Evolutionary conservation across 1,140 invertebrate genomes (phyloP).

Genomic region (Penaeus chinensis): DNA sequence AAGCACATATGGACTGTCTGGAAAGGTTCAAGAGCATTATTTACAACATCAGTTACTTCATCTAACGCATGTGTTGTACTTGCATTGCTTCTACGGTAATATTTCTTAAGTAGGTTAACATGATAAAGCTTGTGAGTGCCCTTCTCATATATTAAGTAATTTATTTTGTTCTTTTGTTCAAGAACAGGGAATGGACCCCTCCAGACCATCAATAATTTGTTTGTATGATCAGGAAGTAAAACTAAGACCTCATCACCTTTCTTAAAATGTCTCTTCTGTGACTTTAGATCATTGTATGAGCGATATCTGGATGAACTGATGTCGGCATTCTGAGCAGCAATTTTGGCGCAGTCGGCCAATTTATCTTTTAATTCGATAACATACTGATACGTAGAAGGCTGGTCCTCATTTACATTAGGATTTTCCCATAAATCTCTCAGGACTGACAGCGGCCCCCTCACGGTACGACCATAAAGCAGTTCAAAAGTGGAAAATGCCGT

Average conservation of each 20-base stretch:
- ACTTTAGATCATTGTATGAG: too few species aligned
- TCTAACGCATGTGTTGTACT: too few species aligned
- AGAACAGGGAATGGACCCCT: neutral
- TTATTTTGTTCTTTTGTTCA: slow-evolving; percentile 2
- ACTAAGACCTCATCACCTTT: slow-evolving; percentile 26
- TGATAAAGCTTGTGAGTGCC: too few species aligned
- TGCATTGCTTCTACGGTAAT: too few species aligned
- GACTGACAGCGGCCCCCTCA: slow-evolving; percentile 2
- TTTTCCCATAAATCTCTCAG: too few species aligned
- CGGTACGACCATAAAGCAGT: neutral
- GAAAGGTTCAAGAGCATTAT: too few species aligned
- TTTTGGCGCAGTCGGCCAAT: neutral
- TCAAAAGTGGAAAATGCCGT: slow-evolving; percentile 24
- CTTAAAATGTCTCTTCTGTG: neutral
- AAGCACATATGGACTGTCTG: too few species aligned
- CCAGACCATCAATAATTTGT: slow-evolving; percentile 12
- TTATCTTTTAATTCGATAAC: too few species aligned
- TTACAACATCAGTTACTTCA: too few species aligned
- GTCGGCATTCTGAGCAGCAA: slow-evolving; percentile 9
- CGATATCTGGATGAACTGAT: too few species aligned
- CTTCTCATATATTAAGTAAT: too few species aligned
- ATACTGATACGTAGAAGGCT: neutral
- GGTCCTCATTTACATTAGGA: neutral
- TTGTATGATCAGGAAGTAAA: neutral
- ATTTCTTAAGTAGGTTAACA: too few species aligned